Evolutionary conservation across 2,888 invertebrate genomes (phyloP), one percentile per base, ranked within the genome.

Genomic region (Tenthredo scrophulariae): DNA sequence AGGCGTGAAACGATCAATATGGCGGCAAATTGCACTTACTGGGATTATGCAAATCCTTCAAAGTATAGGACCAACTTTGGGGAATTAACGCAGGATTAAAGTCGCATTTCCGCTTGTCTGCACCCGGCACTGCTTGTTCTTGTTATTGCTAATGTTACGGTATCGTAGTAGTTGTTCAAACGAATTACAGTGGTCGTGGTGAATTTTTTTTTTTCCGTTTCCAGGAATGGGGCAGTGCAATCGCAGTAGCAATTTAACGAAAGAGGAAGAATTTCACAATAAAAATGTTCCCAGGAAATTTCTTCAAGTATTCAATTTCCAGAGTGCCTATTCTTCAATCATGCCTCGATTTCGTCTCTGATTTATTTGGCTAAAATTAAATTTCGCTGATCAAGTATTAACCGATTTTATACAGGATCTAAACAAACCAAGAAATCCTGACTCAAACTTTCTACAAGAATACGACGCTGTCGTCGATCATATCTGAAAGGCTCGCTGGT

Each of bases 1-100:
- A 62, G 62, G 58, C 80, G 80, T 62, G 80, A 80, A 80, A 80
- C 80, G 80, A 80, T 80, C 80, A 80, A 80, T 80, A 80, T 80
- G 58, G 58, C 62, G 80, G 80, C 58, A 80, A 80, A 80, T 80
- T 62, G 80, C 80, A 80, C 80, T 80, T 80, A 62, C 58, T 50
- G 80, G 58, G 58, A 80, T 80, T 80, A 80, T 80, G 80, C 80
- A 80, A 80, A 80, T 80, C 80, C 80, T 80, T 62, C 62, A 33
- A 58, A 37, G 37, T 62, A 62, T 58, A 80, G 58, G 62, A 80
- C 80, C 80, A 80, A 80, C 58, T 80, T 80, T 26, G 18, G 58
- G 58, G 37, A 80, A 80, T 80, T 80, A 80, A 58, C 62, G 80
- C 62, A 26, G 80, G 62, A 80, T 62, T 80, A 80, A 62, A 40